Evolutionary conservation across 2,113 vertebrate genomes (phyloP), one percentile per base, ranked within the genome.

Genomic region (Dipodomys stephensi): DNA sequence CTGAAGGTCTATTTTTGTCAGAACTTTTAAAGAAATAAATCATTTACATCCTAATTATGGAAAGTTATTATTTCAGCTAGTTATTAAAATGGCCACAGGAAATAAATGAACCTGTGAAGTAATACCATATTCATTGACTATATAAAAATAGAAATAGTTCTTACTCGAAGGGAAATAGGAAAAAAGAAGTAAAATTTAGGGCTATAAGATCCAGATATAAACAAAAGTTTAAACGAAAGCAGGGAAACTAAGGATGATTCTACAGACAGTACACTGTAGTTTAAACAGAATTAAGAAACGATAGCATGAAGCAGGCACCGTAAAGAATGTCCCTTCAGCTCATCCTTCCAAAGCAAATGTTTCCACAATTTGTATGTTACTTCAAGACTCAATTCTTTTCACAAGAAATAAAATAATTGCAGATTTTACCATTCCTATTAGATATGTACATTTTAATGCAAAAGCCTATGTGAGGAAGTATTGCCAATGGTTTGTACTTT

Each of bases 11-110:
- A 94, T 90, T 96, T 95, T 96, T 88, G 35, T 92, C 65, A 85
- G 60, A 97, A 87, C 23, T 82, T 83, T 83, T 67, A 92, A 85
- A 87, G 65, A 95, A 95, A 92, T 95, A 81, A 94, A 96, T 95
- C 27, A 95, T 94, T 95, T 95, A 88, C 76, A 76, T 90, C 11
- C 30, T 95, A 95, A 93, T 95, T 95, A 93, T 74, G 13, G 35
- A 79, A 93, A 79, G 39, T 53, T 95, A 94, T 89, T 84, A 71
- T 93, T 87, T 95, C 39, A 95, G 60, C 9, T 90, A 16, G 8
- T 91, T 91, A 92, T 97, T 95, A 76, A 95, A 91, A 84, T 85
- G 18, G 35, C 67, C 74, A 82, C 4, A 88, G 46, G 35, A 92
- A 92, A 82, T 93, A 85, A 22, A 82, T 30, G 35, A 82, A 76